These are phyloP conservation scores for Coluber constrictor DNA, from an alignment of 2,797 vertebrate species.

Conservation along the genomic window DNA sequence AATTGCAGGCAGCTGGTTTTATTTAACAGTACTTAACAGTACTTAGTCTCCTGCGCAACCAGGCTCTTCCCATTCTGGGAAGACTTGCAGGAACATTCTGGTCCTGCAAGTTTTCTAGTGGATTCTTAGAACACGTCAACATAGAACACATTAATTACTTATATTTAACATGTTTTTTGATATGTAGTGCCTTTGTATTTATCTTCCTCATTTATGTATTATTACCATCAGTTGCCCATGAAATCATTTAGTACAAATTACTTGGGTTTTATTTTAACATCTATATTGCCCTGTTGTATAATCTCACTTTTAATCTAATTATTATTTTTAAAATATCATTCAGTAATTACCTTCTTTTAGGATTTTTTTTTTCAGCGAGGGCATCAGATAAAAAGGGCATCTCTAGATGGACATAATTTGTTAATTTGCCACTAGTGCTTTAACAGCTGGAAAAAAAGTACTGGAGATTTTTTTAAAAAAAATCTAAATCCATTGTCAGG, in stretches of 20 bases:
- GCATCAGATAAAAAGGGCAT: background rate
- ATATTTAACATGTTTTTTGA: background rate
- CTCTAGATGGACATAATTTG: background rate
- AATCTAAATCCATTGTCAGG: background rate
- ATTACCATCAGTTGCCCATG: background rate
- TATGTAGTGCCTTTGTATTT: background rate
- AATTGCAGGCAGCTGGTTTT: too few species aligned
- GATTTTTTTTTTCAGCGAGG: background rate
- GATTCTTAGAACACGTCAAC: background rate
- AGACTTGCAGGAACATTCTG: too few species aligned
- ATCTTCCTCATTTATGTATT: background rate
- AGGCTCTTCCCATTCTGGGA: too few species aligned
- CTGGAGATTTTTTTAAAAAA: background rate
- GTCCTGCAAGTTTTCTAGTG: background rate
- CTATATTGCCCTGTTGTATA: background rate
- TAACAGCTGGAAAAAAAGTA: background rate
- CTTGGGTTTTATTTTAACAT: background rate
- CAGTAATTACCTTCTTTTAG: background rate
- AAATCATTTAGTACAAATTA: background rate
- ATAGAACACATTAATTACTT: background rate
- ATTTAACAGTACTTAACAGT: too few species aligned
- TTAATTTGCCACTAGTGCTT: background rate
- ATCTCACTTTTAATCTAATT: background rate
- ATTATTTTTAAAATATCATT: background rate
- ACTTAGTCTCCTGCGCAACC: too few species aligned